Evolutionary conservation across 2,797 vertebrate genomes (phyloP), one percentile per base, ranked within the genome.

Genomic region (Darevskia nairensis): DNA sequence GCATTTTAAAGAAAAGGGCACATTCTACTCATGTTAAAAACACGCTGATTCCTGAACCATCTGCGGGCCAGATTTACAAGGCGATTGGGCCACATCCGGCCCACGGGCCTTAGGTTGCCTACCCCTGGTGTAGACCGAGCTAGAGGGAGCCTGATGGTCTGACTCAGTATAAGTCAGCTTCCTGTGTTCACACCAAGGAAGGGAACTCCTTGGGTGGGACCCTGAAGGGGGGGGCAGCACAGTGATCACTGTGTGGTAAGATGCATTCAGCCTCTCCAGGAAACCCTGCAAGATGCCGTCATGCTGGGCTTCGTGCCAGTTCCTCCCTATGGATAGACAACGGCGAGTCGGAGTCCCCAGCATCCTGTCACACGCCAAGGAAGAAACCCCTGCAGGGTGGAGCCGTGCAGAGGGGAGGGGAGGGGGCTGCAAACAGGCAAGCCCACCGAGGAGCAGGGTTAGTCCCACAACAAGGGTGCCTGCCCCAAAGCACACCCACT

Each of bases 261-360:
- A 29, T 23, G 44, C 32, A 55, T 1, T 1, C 4, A 74, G 35
- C 35, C 39, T 81, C 50, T 44, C 27, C 1, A 17, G 69, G 27
- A 19, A 74, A 25, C 86, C 35, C 86, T 81, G 86, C 86, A 87
- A 81, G 69, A 87, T 87, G 86, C 55, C 21, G 86, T 87, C 44
- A 87, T 81, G 78, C 23, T 64, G 86, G 86, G 86, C 86, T 41
- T 5, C 1, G 2, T 23, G 79, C 86, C 86, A 87, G 29, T 4
- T 4, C 8, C 6, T 25, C 23, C 29, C 44, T 72, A 59, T 74
- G 69, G 19, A 61, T 41, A 13, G 68, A 41, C 27, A 41, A 27
- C 32, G 55, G 85, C 9, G n/a, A n/a, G n/a, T n/a, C n/a, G n/a
- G 41, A 35, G 25, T 59, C 23, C 68, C 68, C 10, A n/a, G 32